A percentile compares a stretch with the other conserved stretches of the same genome.
These are phyloP conservation scores for Microcebus ravelobensis DNA, from an alignment of 2,113 vertebrate genomes.

Conservation along the genomic window DNA sequence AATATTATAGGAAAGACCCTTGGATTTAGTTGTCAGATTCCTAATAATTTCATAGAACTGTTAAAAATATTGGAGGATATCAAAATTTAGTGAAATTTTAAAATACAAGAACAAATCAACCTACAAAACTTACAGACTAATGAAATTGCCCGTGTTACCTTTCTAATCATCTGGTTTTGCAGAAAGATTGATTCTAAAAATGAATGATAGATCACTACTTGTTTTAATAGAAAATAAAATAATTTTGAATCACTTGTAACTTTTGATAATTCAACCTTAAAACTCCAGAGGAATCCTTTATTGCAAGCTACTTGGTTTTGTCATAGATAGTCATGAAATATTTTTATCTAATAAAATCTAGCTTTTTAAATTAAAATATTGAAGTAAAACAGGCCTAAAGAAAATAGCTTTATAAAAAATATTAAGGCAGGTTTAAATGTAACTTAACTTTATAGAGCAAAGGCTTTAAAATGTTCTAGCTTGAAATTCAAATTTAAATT, in stretches of 20 bases:
- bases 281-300: background rate
- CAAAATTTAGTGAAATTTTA: background rate
- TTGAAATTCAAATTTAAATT: background rate
- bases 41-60: conserved; percentile 9
- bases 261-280: conserved; percentile 31
- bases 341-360: conserved; percentile 31
- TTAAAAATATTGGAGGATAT: background rate
- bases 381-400: background rate
- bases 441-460: background rate
- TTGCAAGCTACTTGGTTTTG: background rate
- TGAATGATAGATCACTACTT: background rate
- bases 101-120: background rate
- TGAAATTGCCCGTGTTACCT: background rate
- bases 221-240: conserved; percentile 6
- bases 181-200: background rate
- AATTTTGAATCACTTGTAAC: background rate
- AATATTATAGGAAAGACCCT: background rate
- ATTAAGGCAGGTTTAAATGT: background rate
- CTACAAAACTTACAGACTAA: background rate
- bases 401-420: conserved; percentile 5
- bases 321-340: background rate
- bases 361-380: conserved; percentile 16
- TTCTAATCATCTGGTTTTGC: background rate
- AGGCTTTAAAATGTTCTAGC: conserved; percentile 21
- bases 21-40: background rate